Conservation (phyloP, 1,140 invertebrate genomes). For the Cataglyphis hispanica region DNA sequence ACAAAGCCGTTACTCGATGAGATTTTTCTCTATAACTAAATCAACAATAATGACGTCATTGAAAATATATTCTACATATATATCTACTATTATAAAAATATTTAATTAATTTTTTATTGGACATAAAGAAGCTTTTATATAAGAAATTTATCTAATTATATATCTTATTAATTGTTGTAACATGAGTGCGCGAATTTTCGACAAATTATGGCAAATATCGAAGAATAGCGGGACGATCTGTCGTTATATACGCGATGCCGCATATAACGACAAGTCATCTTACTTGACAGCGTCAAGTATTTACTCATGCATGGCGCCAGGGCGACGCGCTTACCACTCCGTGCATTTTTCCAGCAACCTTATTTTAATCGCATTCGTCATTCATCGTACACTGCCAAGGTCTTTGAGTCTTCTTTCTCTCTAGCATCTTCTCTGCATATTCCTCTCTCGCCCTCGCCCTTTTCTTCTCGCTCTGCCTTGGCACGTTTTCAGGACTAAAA, state of each 20-base stretch:
- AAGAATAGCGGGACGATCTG: not conserved
- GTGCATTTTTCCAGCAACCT: slow-evolving; percentile 50
- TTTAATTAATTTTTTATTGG: not conserved
- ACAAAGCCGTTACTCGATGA: not conserved
- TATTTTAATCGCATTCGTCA: slow-evolving; percentile 53
- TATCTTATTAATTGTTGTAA: not conserved
- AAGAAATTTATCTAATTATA: not conserved
- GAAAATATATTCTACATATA: not conserved
- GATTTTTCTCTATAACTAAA: not conserved
- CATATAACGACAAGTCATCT: slow-evolving; percentile 39
- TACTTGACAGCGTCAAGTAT: slow-evolving; percentile 36
- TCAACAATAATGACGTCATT: not conserved
- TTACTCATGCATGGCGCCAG: slow-evolving; percentile 42
- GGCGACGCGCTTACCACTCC: slow-evolving; percentile 24
- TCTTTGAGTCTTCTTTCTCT: slow-evolving; percentile 59
- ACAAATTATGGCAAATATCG: not conserved
- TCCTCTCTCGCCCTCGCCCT: slow-evolving; percentile 12
- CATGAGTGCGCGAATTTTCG: not conserved
- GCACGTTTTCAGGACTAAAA: slow-evolving; percentile 73
- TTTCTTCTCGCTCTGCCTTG: slow-evolving; percentile 57
- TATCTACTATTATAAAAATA: not conserved
- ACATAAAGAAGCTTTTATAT: not conserved
- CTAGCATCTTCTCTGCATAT: slow-evolving; percentile 22
- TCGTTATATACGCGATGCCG: not conserved
- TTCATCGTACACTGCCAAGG: slow-evolving; percentile 70